Base-by-base conservation (phyloP, 2,888 invertebrate species). In the Gastracanthus pulcherrimus region DNA sequence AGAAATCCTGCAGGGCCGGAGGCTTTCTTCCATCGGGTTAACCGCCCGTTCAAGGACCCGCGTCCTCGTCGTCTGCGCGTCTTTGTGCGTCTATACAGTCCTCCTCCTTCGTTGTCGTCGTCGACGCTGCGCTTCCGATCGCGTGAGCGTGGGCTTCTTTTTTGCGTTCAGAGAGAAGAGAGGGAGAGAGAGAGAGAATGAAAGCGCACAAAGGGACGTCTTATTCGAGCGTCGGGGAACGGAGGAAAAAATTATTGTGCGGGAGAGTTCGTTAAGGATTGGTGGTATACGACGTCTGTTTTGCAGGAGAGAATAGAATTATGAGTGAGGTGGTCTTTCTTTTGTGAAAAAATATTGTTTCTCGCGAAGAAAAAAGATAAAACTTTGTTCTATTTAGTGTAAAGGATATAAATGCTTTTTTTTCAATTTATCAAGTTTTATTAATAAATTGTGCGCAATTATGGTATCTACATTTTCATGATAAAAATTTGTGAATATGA, bases 121-220 rank as follows among this genome's bases (percentile, higher is more conserved):
- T 29, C 67, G n/a, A n/a, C n/a, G n/a, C n/a, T n/a, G 29, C 67
- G 45, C 45, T 67, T 67, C 67, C 23, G 67, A 67, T 41, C 45
- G n/a, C n/a, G n/a, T n/a, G n/a, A n/a, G n/a, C n/a, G n/a, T n/a
- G n/a, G n/a, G n/a, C n/a, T n/a, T n/a, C 45, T 36, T 45, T 45
- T 45, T 45, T 45, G 26, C 36, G 13, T n/a, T n/a, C n/a, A n/a
- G n/a, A n/a, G n/a, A n/a, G n/a, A n/a, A n/a, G 23, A 16, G 4
- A n/a, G n/a, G 4, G 36, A 34, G 9, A 26, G 13, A 23, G 38
- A 19, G 29, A 2, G 13, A 26, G 19, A 51, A n/a, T n/a, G n/a
- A n/a, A n/a, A n/a, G n/a, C 51, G 41, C 36, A 29, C 29, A 45
- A 45, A 45, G 45, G 67, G 67, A 67, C 29, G 45, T 67, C 67